phyloP scores from a whole-genome alignment of 2,888 invertebrate species.

The Poecilus cupreus region DNA sequence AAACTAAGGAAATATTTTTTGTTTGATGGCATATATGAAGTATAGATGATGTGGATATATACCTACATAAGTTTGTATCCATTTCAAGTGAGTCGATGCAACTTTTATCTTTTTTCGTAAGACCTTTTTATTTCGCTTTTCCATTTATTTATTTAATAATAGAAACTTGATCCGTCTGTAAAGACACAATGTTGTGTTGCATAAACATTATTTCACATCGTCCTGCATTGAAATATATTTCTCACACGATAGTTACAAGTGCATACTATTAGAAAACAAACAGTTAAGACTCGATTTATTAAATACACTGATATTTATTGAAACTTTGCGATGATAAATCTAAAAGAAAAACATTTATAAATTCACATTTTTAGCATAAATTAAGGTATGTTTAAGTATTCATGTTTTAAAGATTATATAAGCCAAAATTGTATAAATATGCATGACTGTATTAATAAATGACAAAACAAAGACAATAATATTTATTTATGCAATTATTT shows the following conservation, averaged over 20 bases:
- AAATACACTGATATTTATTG: too few relatives aligned
- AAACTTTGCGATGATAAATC: too few relatives aligned
- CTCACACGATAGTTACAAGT: background rate
- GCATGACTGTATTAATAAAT: too few relatives aligned
- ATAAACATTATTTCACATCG: background rate
- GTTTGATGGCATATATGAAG: background rate
- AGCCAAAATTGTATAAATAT: too few relatives aligned
- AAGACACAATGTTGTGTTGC: conserved; percentile 10
- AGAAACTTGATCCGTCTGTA: conserved; percentile 39
- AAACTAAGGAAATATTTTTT: background rate
- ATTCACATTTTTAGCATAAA: too few relatives aligned
- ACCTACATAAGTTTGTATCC: background rate
- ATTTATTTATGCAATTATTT: too few relatives aligned
- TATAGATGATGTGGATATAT: background rate
- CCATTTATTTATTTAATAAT: conserved; percentile 42
- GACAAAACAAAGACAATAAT: too few relatives aligned
- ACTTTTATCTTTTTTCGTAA: conserved; percentile 28
- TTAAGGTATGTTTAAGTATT: too few relatives aligned
- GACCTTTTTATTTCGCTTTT: conserved; percentile 32
- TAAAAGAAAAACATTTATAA: too few relatives aligned
- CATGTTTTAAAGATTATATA: too few relatives aligned
- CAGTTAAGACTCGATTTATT: too few relatives aligned
- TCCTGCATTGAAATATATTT: background rate
- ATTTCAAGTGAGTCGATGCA: background rate
- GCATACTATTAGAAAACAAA: too few relatives aligned